Base-by-base conservation (phyloP, 2,888 invertebrate species). In the Thymelicus lineola region DNA sequence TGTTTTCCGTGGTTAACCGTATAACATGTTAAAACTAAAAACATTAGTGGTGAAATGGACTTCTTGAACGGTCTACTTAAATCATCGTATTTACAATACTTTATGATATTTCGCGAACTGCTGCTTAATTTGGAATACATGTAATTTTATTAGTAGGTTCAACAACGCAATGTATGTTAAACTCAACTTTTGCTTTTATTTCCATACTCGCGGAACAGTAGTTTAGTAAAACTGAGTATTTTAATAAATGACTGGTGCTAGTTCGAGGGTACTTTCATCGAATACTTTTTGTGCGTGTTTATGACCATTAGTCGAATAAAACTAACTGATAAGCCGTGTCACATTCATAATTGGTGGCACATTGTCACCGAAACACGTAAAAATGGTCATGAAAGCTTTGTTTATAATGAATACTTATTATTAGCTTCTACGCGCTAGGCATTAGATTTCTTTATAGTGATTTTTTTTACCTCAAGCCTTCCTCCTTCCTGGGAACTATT, bases 281-380 rank as follows among this genome's bases (percentile, higher is more conserved):
- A 64, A 70, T 71, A 64, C 64, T 9, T 55, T 63, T 15, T 45
- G 67, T 68, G 71, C 73, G 73, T 71, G 73, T 62, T 66, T 38
- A 36, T 14, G 36, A 46, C 68, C 72, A 69, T 73, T 72, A 66
- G 66, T 46, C 48, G 55, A 66, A 67, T 71, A 68, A 61, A 70
- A 60, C 71, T 59, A 60, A 71, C 68, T 71, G 68, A 72, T 68
- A 72, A 72, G 67, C 45, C 28, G 46, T 17, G 65, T 72, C 72
- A 71, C 65, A 64, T 73, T 63, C 61, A 68, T 72, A 72, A 73
- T 67, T 64, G 70, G 67, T 62, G 70, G 66, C 73, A 45, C 60
- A 66, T 45, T 67, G 66, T 63, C 59, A 60, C 57, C 55, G 28
- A 58, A 62, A 62, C 62, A 68, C 45, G 55, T 57, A 17, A 57